These are phyloP conservation scores for Acanthococcus lagerstroemiae DNA, from an alignment of 2,888 invertebrate species.

Conservation along the genomic window DNA sequence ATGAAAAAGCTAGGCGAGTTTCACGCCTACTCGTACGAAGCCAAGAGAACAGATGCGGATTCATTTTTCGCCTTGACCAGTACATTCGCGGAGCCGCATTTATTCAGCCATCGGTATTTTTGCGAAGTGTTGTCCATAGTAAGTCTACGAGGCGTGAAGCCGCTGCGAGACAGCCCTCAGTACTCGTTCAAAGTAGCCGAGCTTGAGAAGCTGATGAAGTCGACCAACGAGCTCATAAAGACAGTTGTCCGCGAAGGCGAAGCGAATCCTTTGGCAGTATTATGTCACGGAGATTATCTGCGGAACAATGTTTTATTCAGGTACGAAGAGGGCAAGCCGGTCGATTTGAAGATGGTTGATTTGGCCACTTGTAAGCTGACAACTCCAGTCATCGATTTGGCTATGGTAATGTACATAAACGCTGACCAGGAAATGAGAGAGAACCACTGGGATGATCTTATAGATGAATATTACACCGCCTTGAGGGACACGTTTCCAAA, in stretches of 20 bases:
- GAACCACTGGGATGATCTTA: not conserved
- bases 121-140: not conserved
- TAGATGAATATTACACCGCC: too few relatives aligned
- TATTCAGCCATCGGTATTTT: too few relatives aligned
- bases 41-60: not conserved
- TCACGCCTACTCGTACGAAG: slow-evolving; percentile 10
- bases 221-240: not conserved
- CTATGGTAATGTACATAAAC: not conserved
- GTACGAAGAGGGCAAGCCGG: slow-evolving; percentile 6
- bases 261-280: not conserved
- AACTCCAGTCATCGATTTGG: not conserved
- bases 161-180: not conserved
- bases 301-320: slow-evolving; percentile 13
- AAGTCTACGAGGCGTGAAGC: not conserved
- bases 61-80: not conserved
- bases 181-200: not conserved
- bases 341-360: not conserved
- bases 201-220: not conserved
- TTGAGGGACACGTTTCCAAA: too few relatives aligned
- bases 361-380: not conserved
- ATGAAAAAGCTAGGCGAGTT: slow-evolving; percentile 2
- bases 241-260: not conserved
- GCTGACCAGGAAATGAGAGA: slow-evolving; percentile 6
- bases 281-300: slow-evolving; percentile 17
- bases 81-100: not conserved